Base-by-base conservation (phyloP, 2,797 vertebrate genomes). In the Sebastes kiyomatsui region DNA sequence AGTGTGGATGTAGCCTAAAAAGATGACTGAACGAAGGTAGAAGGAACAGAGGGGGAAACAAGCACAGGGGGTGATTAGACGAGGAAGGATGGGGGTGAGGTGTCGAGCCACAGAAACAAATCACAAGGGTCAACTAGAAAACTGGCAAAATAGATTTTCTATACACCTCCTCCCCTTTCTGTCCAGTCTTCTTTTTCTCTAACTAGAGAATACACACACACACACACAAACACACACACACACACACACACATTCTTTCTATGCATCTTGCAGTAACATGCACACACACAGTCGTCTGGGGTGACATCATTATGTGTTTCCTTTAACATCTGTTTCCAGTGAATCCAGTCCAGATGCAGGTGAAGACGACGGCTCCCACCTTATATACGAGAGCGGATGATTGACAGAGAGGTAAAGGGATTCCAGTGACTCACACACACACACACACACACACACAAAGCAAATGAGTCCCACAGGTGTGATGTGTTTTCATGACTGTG, bases 301-400 rank as follows among this genome's bases (percentile, higher is more conserved):
- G 13, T 94, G 95, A 95, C 85, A 78, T 94, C 90, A 92, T 89
- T 67, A 85, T 92, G 88, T 89, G 81, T 92, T 86, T 90, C 82
- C 55, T 79, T 35, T 62, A 83, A 92, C 94, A 95, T 93, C 93
- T 92, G 94, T 81, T 92, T 94, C 67, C 74, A 90, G 75, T 87
- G 79, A 92, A 71, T 92, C 72, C 73, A 52, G 62, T 82, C 81
- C 79, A 85, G 90, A 93, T 83, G 88, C 77, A 91, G 81, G 85
- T 88, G 74, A 83, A 30, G 77, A 67, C 66, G 87, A 81, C 22
- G 7, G 35, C 76, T 80, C 81, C 86, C 88, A 87, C 82, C 72
- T 70, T 69, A 64, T 74, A 49, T 80, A 58, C 49, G 27, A 11
- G 20, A 49, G 35, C 6, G 1, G 46, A 65, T 27, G 70, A 75